phyloP scores from a whole-genome alignment of 1,140 invertebrate species.

The Planococcus citri region DNA sequence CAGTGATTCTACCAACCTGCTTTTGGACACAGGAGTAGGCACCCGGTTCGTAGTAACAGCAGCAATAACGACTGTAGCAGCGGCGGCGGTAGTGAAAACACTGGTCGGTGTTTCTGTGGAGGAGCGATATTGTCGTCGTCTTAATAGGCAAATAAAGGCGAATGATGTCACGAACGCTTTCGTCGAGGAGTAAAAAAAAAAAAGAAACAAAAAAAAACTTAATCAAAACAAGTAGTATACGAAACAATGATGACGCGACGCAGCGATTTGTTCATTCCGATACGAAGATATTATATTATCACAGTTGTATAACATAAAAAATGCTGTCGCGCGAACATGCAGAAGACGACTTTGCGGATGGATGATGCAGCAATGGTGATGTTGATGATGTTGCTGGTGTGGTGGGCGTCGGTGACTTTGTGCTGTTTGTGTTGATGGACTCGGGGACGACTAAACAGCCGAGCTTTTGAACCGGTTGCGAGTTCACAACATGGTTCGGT shows the following conservation, averaged over 20 bases:
- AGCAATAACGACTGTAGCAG: conserved; percentile 18
- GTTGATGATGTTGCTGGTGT: no score
- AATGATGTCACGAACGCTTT: not conserved
- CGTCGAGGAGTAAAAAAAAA: not conserved
- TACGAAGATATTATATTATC: no score
- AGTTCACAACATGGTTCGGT: not conserved
- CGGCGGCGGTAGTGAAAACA: conserved; percentile 17
- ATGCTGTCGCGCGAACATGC: no score
- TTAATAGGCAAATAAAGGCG: not conserved
- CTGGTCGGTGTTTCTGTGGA: conserved; percentile 17
- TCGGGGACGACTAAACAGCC: no score
- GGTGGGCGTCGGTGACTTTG: no score
- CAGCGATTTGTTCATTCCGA: no score
- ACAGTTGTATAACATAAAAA: no score
- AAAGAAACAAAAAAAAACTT: not conserved
- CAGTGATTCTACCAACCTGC: not conserved
- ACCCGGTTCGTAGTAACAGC: conserved; percentile 15
- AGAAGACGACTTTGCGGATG: no score
- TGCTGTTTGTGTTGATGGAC: no score
- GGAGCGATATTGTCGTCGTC: conserved; percentile 19
- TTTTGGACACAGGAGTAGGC: conserved; percentile 10
- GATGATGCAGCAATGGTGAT: no score
- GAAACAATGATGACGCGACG: no score
- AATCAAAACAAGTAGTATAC: no score
- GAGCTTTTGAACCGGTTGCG: not conserved